Conservation (phyloP, 2,888 invertebrate species). For the Hylaea fasciaria region DNA sequence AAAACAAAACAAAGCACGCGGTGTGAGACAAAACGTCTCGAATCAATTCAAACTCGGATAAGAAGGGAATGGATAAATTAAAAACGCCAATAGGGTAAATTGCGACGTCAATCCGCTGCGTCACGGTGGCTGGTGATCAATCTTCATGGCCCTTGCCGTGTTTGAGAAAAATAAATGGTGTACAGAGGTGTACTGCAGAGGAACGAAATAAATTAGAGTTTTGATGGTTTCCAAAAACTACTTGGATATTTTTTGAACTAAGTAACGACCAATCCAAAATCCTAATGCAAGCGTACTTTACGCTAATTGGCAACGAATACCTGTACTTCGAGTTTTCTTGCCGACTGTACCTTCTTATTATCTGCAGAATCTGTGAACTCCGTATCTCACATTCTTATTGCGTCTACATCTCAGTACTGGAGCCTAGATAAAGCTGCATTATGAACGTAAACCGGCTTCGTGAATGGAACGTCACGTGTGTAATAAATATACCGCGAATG, state of each 20-base stretch:
- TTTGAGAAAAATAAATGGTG: constrained; percentile 77
- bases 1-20: constrained; percentile 17
- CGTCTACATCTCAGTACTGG: constrained; percentile 43
- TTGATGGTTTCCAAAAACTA: too few species aligned
- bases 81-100: constrained; percentile 79
- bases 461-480: constrained; percentile 30
- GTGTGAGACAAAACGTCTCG: constrained; percentile 36
- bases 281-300: too few species aligned
- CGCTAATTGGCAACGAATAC: too few species aligned
- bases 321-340: too few species aligned
- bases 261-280: too few species aligned
- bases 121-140: constrained; percentile 70
- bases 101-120: constrained; percentile 78
- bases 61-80: constrained; percentile 70
- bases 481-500: too few species aligned
- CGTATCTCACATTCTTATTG: constrained; percentile 21
- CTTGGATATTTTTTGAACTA: too few species aligned
- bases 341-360: too few species aligned
- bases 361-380: too few species aligned
- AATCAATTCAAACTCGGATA: constrained; percentile 63
- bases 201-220: constrained; percentile 1
- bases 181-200: constrained; percentile 28
- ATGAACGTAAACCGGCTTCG: constrained; percentile 34
- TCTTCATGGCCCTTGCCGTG: constrained; percentile 71
- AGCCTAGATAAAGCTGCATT: constrained; percentile 58